Conservation (phyloP, 2,113 vertebrate genomes). For the mouse (Mus musculus) region DNA sequence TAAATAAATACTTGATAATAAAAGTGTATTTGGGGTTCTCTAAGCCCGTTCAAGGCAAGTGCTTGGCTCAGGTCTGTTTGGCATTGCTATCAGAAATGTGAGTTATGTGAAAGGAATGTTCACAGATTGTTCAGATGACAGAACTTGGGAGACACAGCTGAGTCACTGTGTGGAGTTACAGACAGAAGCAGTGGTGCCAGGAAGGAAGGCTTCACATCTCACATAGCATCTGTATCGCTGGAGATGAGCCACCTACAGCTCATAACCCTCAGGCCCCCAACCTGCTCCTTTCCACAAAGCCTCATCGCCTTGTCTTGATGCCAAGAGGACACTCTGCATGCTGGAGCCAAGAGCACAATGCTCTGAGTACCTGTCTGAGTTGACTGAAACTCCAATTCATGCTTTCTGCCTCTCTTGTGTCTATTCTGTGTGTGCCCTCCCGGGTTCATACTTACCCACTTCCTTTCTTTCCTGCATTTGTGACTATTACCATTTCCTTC, state of each 20-base stretch:
- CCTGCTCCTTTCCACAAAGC: not conserved
- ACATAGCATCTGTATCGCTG: rapidly evolving
- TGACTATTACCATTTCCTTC: not conserved
- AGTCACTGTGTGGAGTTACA: rapidly evolving
- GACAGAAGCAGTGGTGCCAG: rapidly evolving
- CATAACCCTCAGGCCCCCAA: not conserved
- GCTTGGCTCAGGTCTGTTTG: not conserved
- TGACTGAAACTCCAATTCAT: not conserved
- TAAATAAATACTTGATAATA: not conserved
- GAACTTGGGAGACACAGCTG: not conserved
- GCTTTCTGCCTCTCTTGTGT: not conserved
- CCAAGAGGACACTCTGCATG: not conserved
- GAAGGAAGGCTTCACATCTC: not conserved
- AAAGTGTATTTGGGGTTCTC: not conserved
- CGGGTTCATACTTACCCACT: not conserved
- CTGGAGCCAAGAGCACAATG: not conserved
- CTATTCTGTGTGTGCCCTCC: not conserved
- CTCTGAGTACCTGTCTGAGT: not conserved
- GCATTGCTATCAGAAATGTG: slow-evolving; percentile 4
- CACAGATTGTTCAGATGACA: not conserved
- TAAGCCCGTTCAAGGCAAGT: not conserved
- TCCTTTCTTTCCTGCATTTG: not conserved
- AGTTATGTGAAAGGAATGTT: not conserved
- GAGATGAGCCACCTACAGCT: rapidly evolving
- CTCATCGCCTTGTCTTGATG: not conserved